These are phyloP conservation scores for Creontiades dilutus DNA, from an alignment of 2,888 invertebrate species.

Conservation along the genomic window DNA sequence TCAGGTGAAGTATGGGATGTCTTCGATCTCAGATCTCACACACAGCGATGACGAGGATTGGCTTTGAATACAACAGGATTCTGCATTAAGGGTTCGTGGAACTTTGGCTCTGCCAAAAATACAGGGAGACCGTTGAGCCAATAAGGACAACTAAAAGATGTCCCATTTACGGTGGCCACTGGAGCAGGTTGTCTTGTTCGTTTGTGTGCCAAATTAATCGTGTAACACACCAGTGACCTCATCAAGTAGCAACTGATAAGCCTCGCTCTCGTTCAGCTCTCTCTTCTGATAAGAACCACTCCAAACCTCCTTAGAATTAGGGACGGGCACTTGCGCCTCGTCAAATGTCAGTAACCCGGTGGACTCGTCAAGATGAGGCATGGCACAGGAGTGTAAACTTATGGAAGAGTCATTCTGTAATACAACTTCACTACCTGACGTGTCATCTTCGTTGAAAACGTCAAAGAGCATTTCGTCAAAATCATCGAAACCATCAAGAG, in stretches of 20 bases:
- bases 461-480: conserved; percentile 73
- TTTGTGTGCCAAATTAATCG: not conserved
- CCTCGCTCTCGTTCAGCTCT: conserved; percentile 47
- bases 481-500: conserved; percentile 74
- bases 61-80: too few species aligned
- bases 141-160: too few species aligned
- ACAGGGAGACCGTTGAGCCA: too few species aligned
- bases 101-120: too few species aligned
- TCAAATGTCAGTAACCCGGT: conserved; percentile 73
- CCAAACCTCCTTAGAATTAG: conserved; percentile 60
- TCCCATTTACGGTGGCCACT: too few species aligned
- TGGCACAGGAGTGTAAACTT: not conserved
- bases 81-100: too few species aligned
- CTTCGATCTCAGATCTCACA: too few species aligned
- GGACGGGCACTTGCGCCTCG: not conserved
- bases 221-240: conserved; percentile 73
- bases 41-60: too few species aligned
- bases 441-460: conserved; percentile 46
- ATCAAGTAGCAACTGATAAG: conserved; percentile 70
- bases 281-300: not conserved
- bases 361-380: conserved; percentile 72
- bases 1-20: too few species aligned
- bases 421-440: not conserved
- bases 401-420: conserved; percentile 8
- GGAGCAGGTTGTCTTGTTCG: too few species aligned